Evolutionary conservation across 2,113 vertebrate genomes (phyloP), one percentile per base, ranked within the genome.

Genomic region (Hypocryptadius cinnamomeus): DNA sequence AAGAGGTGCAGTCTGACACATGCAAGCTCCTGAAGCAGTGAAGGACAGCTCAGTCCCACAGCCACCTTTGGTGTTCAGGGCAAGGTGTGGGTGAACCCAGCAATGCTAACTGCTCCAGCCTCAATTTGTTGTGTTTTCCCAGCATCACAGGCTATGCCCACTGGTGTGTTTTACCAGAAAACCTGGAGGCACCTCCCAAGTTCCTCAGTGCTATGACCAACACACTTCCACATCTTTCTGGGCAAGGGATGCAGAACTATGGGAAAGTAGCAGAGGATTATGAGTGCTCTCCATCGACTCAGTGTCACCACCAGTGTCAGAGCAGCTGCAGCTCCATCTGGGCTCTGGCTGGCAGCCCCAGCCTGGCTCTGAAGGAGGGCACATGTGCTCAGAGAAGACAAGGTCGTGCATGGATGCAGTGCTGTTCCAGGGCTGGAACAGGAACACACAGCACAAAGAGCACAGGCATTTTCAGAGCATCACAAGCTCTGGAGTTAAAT

Each of bases 401-500:
- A 74, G 82, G 61, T 71, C 39, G 5, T 44, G 51, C 15, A 40
- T 10, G 72, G 68, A 50, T 27, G 27, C 4, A 3, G 63, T 14
- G 45, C 31, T 19, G 39, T 30, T 23, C 31, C 63, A 69, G 50
- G 4, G 1, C 71, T 87, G 82, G 79, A 87, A 71, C 39, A 51
- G 79, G 71, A 92, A 63, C 64, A 78, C 72, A 44, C 2, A 2
- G 72, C 39, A 77, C 42, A 15, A 56, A 85, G 51, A 85, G 71
- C 70, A 87, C 24, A 66, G n/a, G 51, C 72, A 76, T 69, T 39
- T 68, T 48, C 61, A 81, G 86, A 81, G 61, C 87, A 83, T 78
- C 85, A 78, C 51, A 51, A 70, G 76, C 64, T 79, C 56, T 39
- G 51, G 96, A 74, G n/a, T 96, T 96, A 61, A 78, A 47, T 94